These are phyloP conservation scores for Heliangelus exortis DNA, from an alignment of 2,797 vertebrate genomes.

Conservation along the genomic window DNA sequence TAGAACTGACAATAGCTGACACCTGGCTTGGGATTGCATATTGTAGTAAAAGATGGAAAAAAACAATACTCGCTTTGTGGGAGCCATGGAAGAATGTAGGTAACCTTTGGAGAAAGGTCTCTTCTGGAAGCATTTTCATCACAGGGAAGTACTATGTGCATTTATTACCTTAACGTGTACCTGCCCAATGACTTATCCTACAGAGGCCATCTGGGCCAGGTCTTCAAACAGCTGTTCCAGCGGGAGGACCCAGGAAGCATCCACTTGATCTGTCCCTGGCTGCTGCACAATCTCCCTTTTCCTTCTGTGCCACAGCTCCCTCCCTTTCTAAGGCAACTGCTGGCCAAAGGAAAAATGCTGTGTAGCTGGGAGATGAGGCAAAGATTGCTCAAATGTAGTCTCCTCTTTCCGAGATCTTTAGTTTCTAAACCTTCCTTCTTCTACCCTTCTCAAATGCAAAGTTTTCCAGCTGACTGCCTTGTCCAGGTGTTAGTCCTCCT, in stretches of 20 bases:
- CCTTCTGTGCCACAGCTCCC: background rate
- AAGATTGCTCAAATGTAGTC: background rate
- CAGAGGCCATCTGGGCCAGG: background rate
- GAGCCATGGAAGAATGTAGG: background rate
- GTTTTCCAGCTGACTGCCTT: slow-evolving; percentile 7
- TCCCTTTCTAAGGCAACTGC: background rate
- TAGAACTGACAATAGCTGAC: background rate
- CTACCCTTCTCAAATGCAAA: background rate
- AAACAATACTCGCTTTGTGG: background rate
- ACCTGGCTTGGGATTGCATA: background rate
- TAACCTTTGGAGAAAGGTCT: background rate
- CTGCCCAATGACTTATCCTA: background rate
- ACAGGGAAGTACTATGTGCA: background rate
- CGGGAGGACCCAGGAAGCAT: background rate
- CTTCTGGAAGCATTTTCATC: background rate
- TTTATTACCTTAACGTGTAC: background rate
- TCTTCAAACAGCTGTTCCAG: background rate
- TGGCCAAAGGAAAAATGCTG: background rate
- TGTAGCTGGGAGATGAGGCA: background rate
- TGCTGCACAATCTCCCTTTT: background rate
- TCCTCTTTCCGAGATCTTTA: background rate
- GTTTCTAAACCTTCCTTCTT: background rate
- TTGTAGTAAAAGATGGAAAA: background rate
- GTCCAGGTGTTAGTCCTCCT: slow-evolving; percentile 28
- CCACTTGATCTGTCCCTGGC: background rate